Evolutionary conservation across 2,888 invertebrate genomes (phyloP), one percentile per base, ranked within the genome.

Genomic region (Chaitophorus viminalis): DNA sequence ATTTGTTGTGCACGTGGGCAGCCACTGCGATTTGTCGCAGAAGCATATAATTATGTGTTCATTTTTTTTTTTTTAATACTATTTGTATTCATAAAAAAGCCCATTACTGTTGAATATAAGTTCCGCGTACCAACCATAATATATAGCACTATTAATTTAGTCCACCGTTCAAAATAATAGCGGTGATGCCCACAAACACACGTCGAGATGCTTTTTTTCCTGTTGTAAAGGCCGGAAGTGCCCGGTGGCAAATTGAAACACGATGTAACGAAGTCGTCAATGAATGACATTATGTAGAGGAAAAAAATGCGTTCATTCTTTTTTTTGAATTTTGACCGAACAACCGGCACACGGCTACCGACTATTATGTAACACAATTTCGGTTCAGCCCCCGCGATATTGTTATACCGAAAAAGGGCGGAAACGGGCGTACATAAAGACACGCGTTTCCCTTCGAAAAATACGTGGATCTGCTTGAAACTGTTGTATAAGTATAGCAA

Each of bases 171-270:
- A 70, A 85, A 85, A 85, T 78, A 85, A 85, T 85, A 77, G 68
- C 9, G 21, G 70, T 21, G 77, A 46, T 85, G 85, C 68, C 85
- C 77, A 68, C 86, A 78, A 86, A 86, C 79, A 79, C 86, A 72
- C 86, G 86, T 74, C 86, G 86, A 65, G 78, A 72, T 54, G 52
- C 54, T 72, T 77, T 72, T 86, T 54, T 77, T 31, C 21, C 52
- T 54, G 70, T 60, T 87, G 74, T 87, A 87, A 87, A 87, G 86
- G 86, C 86, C 86, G 86, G 86, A 87, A 87, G 79, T 79, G 86
- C 86, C 86, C 86, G 86, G 86, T 81, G 86, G 86, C 86, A 87
- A 87, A 79, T 79, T 72, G 86, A 86, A 87, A 87, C 79, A 87
- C 86, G 79, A 79, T 60, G 86, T 87, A 74, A 87, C 86, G 72